These are phyloP conservation scores for Macrophya alboannulata DNA, from an alignment of 2,888 invertebrate species.

Conservation along the genomic window DNA sequence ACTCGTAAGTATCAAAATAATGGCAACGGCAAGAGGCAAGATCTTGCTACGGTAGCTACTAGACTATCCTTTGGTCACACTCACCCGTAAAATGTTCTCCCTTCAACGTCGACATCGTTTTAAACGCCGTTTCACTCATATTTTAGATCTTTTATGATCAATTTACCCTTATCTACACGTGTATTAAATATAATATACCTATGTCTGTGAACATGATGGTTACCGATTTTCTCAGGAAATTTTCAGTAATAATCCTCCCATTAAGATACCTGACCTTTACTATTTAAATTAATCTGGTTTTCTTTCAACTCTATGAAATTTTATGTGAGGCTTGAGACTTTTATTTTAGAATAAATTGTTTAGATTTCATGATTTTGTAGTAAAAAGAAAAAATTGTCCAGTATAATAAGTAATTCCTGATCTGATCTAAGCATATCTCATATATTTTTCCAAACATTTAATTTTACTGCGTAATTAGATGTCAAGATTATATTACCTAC, in stretches of 20 bases:
- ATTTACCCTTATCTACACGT: conserved; percentile 37
- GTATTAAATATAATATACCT: conserved; percentile 11
- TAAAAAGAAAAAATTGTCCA: neutral
- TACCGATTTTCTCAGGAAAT: conserved; percentile 32
- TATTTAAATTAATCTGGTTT: neutral
- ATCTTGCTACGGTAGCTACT: conserved; percentile 43
- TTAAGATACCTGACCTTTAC: neutral
- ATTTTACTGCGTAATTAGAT: neutral
- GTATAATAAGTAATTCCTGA: conserved; percentile 4
- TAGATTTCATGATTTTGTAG: neutral
- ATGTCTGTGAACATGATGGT: conserved; percentile 50
- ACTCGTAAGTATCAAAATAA: conserved; percentile 4
- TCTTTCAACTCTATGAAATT: neutral
- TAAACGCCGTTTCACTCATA: conserved; percentile 25
- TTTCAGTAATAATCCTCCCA: conserved; percentile 17
- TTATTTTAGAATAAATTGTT: neutral
- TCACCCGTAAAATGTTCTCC: conserved; percentile 45
- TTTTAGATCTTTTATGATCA: conserved; percentile 18
- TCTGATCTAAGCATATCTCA: neutral
- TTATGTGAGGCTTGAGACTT: neutral
- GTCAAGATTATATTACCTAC: neutral
- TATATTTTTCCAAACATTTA: neutral
- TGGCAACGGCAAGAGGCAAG: conserved; percentile 26
- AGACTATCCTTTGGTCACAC: conserved; percentile 40
- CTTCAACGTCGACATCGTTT: conserved; percentile 34